Base-by-base conservation (phyloP, 2,113 vertebrate species). In the Gambusia affinis region DNA sequence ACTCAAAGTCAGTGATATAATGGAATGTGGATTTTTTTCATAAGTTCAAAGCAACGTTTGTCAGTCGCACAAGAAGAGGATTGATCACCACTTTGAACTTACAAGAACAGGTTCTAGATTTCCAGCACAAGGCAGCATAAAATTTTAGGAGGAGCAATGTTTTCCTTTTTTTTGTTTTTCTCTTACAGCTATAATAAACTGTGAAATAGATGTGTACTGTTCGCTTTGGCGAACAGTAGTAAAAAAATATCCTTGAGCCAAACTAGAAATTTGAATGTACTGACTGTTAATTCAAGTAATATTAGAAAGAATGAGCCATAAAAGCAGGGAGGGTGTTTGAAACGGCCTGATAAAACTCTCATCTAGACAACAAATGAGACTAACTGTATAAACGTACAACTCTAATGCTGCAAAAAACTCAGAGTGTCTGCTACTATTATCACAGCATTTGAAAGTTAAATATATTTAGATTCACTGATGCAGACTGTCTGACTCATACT, bases 1-100 rank as follows among this genome's bases (percentile, higher is more conserved):
- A 80, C 72, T 90, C 82, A 79, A 70, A 75, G 68, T 77, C 80
- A 72, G 78, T 54, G 73, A 81, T 65, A 64, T 78, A 73, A 88
- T 85, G 73, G 71, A 78, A 82, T 85, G 70, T 66, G 29, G 54
- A 77, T 80, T 73, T 57, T 37, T 85, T 89, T 86, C 76, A 68
- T 66, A 44, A 54, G 28, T 60, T 62, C 72, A 12, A 73, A 39
- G 72, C 67, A 82, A 76, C 60, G 64, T 76, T 82, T 80, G 69
- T 84, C 67, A 76, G 57, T 19, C 44, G 71, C 69, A 71, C 47
- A 24, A 70, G 72, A 39, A 7, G 31, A 77, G 81, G 61, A 86
- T 84, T 88, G 82, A 85, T 86, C 73, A 75, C 70, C 60, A 30
- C 64, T 69, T 75, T 70, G 30, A 68, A 54, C 33, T 65, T 4